These are phyloP conservation scores for Vulpes ferrilata DNA, from an alignment of 2,113 vertebrate species.

Conservation along the genomic window DNA sequence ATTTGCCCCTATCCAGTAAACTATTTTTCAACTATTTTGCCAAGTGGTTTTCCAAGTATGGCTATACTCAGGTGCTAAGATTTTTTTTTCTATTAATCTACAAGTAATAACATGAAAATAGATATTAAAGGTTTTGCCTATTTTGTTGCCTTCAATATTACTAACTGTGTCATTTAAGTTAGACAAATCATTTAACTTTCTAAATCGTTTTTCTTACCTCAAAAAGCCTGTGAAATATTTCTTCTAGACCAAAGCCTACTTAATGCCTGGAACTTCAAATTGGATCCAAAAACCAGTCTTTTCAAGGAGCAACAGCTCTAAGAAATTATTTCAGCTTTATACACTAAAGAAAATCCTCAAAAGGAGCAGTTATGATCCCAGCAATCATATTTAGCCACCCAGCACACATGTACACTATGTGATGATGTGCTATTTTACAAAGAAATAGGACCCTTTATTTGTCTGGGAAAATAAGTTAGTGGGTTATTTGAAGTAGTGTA, in stretches of 20 bases:
- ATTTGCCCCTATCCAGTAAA: not conserved
- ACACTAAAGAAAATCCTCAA: conserved; percentile 23
- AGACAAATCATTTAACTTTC: not conserved
- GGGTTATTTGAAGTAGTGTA: conserved; percentile 16
- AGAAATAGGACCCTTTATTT: not conserved
- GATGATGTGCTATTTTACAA: not conserved
- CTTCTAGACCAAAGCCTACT: not conserved
- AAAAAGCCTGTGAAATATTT: not conserved
- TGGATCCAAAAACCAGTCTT: not conserved
- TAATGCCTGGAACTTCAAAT: not conserved
- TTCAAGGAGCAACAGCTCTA: not conserved
- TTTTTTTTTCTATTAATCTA: not conserved
- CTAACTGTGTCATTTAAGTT: not conserved
- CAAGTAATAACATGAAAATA: not conserved
- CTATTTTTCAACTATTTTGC: not conserved
- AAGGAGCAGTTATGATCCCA: not conserved
- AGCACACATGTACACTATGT: not conserved
- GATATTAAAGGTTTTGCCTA: not conserved
- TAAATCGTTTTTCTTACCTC: not conserved
- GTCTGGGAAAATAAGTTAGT: not conserved
- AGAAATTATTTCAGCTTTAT: not conserved
- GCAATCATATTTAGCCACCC: not conserved
- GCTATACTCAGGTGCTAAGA: not conserved
- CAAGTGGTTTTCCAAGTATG: not conserved
- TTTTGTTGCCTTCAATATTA: not conserved